phyloP scores from a whole-genome alignment of 2,888 invertebrate species.

The Tipula helvola region DNA sequence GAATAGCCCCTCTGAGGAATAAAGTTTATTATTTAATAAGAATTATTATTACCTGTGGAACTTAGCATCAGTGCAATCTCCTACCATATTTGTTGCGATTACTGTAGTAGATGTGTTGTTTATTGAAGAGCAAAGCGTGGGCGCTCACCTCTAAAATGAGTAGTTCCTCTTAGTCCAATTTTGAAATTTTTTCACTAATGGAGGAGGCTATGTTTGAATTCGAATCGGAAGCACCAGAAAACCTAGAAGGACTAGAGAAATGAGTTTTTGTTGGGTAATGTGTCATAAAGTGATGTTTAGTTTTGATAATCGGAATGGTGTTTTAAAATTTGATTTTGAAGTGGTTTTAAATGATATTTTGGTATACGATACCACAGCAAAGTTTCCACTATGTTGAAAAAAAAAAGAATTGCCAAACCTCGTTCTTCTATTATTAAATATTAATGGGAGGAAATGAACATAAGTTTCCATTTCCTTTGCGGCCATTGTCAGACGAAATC shows the following conservation, averaged over 20 bases:
- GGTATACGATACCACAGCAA: background rate
- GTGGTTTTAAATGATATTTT: conserved; percentile 20
- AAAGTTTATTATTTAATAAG: too few species aligned
- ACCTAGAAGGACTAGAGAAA: conserved; percentile 8
- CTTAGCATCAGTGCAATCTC: too few species aligned
- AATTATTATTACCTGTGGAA: too few species aligned
- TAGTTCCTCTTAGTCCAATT: too few species aligned
- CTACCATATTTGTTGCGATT: too few species aligned
- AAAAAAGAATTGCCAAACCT: background rate
- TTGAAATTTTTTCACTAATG: too few species aligned
- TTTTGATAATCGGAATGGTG: background rate
- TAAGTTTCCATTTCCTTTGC: background rate
- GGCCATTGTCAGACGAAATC: background rate
- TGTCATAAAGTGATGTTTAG: conserved; percentile 10
- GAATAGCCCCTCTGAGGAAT: too few species aligned
- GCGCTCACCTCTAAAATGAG: too few species aligned
- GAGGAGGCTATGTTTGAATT: too few species aligned
- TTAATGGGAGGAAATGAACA: background rate
- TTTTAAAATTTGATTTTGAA: conserved; percentile 12
- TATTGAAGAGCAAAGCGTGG: too few species aligned
- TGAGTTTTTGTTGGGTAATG: conserved; percentile 10
- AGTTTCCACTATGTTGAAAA: background rate
- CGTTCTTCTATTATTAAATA: background rate
- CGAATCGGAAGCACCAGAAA: too few species aligned
- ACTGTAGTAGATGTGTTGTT: too few species aligned